Evolutionary conservation across 2,113 vertebrate genomes (phyloP), one percentile per base, ranked within the genome.

Genomic region (Anoplopoma fimbria): DNA sequence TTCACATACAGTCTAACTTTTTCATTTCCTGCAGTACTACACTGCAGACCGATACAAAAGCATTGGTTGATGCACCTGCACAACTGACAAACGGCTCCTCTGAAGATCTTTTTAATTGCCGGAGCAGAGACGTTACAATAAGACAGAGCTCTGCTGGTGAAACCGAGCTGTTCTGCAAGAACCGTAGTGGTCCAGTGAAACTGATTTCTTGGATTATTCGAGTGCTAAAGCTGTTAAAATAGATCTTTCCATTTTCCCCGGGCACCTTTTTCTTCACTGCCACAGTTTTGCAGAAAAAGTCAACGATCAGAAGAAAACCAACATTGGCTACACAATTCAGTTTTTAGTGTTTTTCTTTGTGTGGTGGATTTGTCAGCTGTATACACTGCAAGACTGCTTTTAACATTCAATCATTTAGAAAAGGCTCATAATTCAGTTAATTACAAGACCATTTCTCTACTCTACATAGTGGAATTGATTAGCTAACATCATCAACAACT

Each of bases 21-120:
- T 79, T 84, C 63, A 69, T 83, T 87, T 82, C 62, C 57, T 1
- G 3, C 51, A 63, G n/a, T 74, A 67, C 9, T 29, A 14, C 6
- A 12, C 47, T 1, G 31, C 64, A 75, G 29, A 69, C 75, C 60
- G n/a, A 63, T 15, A 75, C 36, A 81, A 75, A 25, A 57, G 70
- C 21, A 4, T 34, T 9, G 8, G 76, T 47, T 25, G 69, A 27
- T 13, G 2, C 36, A 67, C 77, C 64, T 65, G 64, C 72, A 47
- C 33, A 49, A 63, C 64, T 64, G 61, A 58, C 21, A 42, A 27
- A 40, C 15, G 4, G 33, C 33, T 67, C 60, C 67, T 80, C 61
- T 75, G 63, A 79, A 71, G 40, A 71, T 42, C 61, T 38, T 49
- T 83, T 12, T 65, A 80, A 77, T 84, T 77, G 55, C 58, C 36